These are phyloP conservation scores for Enteromius thamalakanensis DNA, from an alignment of 2,797 vertebrate species.

Conservation along the genomic window DNA sequence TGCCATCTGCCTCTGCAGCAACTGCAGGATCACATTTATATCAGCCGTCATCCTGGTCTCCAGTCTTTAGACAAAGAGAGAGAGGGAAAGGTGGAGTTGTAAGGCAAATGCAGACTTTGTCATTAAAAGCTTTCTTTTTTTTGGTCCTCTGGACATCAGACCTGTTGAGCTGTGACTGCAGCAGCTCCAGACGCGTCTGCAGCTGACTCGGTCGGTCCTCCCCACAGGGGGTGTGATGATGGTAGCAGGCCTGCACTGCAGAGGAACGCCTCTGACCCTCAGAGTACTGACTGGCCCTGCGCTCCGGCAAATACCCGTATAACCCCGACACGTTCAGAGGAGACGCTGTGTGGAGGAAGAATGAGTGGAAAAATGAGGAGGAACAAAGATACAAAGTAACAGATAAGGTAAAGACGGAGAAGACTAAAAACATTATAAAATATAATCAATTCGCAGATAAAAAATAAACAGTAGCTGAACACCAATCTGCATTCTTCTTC, in stretches of 20 bases:
- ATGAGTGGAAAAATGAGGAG: neutral
- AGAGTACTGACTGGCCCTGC: conserved; percentile 67
- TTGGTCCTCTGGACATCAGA: conserved; percentile 55
- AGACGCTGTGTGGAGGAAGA: conserved; percentile 43
- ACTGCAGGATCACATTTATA: conserved; percentile 91
- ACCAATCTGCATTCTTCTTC: neutral
- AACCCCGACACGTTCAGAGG: conserved; percentile 80
- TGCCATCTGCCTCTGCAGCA: conserved; percentile 89
- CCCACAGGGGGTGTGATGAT: conserved; percentile 66
- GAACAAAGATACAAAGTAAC: conserved; percentile 22
- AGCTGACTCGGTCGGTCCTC: conserved; percentile 81
- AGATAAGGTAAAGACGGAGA: neutral
- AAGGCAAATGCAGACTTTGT: neutral
- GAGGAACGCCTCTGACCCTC: conserved; percentile 78
- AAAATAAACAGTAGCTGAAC: neutral
- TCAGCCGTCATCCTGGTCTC: conserved; percentile 95
- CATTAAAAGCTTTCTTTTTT: neutral
- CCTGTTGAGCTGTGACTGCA: conserved; percentile 93
- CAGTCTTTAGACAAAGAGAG: conserved; percentile 75
- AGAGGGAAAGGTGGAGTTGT: neutral
- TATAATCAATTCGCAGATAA: neutral
- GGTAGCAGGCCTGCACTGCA: conserved; percentile 70
- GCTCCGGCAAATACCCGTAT: conserved; percentile 86
- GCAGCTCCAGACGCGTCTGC: conserved; percentile 87
- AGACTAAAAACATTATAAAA: neutral